phyloP scores from a whole-genome alignment of 2,113 vertebrate species.

The Scopus umbretta region DNA sequence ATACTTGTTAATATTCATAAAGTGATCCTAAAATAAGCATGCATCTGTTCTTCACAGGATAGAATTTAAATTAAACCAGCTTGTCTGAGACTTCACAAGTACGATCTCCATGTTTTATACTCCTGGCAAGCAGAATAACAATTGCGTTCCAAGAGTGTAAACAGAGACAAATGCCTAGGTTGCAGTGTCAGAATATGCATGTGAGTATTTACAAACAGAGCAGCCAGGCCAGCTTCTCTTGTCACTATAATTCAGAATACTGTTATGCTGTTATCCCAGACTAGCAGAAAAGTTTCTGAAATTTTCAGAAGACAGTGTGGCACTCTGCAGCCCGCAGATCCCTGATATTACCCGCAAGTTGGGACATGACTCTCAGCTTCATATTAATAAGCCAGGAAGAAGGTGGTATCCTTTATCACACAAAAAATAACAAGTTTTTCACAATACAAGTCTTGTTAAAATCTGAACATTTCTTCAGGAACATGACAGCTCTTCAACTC shows the following conservation, averaged over 20 bases:
- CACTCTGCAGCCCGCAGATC: background rate
- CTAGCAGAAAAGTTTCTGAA: background rate
- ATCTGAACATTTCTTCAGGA: background rate
- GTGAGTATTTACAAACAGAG: background rate
- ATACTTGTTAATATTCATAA: background rate
- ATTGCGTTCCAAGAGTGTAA: background rate
- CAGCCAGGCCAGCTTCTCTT: background rate
- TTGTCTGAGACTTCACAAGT: background rate
- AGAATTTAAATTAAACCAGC: background rate
- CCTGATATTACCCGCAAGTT: background rate
- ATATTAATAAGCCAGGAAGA: background rate
- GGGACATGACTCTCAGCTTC: background rate
- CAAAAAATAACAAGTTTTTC: background rate
- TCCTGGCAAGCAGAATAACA: background rate
- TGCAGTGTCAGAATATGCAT: background rate
- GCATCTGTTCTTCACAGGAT: background rate
- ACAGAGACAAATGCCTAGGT: background rate
- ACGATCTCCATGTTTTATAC: background rate
- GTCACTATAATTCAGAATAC: background rate
- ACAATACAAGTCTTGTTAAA: background rate
- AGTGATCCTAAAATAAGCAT: background rate
- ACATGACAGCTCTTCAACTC: background rate
- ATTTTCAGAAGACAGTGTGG: background rate
- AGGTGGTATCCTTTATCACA: background rate
- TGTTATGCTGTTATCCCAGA: background rate